Evolutionary conservation across 2,113 vertebrate species (phyloP).

Genomic region (Petroica traversi): DNA sequence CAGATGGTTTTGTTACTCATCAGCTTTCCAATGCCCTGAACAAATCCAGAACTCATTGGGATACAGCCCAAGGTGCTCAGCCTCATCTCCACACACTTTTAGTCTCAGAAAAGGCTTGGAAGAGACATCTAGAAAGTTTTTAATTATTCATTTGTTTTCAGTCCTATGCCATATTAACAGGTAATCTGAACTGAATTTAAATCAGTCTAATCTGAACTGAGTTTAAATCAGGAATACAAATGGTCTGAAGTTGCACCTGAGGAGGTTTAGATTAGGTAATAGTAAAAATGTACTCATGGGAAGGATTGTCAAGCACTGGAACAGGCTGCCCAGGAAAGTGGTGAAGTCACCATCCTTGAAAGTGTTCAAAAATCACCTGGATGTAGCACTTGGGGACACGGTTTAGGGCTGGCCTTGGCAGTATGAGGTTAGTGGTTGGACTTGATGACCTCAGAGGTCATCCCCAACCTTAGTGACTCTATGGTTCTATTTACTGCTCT

Average conservation of each 20-base stretch:
- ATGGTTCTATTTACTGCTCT: neutral
- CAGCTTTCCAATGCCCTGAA: neutral
- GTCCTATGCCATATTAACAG: neutral
- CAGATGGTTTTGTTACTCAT: neutral
- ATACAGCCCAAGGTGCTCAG: neutral
- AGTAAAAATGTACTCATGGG: neutral
- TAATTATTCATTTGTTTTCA: neutral
- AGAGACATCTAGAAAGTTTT: neutral
- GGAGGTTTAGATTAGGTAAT: neutral
- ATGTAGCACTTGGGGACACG: neutral
- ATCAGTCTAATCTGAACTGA: too few relatives aligned
- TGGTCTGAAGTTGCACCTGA: neutral
- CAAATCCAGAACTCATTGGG: neutral
- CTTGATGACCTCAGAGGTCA: neutral
- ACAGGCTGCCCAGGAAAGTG: neutral
- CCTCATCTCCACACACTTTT: neutral
- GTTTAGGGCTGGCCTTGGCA: neutral
- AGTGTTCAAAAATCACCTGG: neutral
- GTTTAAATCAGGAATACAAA: neutral
- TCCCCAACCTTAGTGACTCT: neutral
- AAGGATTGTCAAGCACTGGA: neutral
- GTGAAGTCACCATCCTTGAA: neutral
- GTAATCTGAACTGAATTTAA: too few relatives aligned
- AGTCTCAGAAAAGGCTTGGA: neutral
- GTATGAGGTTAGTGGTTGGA: neutral